phyloP scores from a whole-genome alignment of 2,797 vertebrate genomes.

The Sebastes aleutianus region DNA sequence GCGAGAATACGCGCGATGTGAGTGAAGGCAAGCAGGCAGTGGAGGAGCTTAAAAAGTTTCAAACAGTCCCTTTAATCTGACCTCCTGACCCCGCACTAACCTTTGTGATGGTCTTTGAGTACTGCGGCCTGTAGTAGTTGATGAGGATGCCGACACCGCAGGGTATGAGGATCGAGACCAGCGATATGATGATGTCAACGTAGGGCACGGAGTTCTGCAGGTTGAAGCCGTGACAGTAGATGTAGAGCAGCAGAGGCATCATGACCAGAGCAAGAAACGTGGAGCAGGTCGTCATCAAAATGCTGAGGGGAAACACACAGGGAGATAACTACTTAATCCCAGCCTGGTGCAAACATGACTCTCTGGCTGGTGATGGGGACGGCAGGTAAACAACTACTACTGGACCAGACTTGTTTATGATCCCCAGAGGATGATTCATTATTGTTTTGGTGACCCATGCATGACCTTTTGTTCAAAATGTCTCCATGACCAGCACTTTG shows the following conservation, averaged over 20 bases:
- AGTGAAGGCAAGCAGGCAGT: too few species aligned
- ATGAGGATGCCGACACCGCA: constrained; percentile 81
- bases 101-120: constrained; percentile 75
- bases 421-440: not conserved
- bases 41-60: too few species aligned
- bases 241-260: constrained; percentile 87
- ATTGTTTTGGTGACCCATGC: not conserved
- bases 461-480: not conserved
- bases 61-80: too few species aligned
- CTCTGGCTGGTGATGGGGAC: not conserved
- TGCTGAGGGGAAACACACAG: constrained; percentile 66
- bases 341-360: not conserved
- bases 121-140: constrained; percentile 81
- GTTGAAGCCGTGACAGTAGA: constrained; percentile 82
- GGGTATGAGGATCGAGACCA: constrained; percentile 80
- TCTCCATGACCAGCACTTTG: too few species aligned
- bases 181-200: constrained; percentile 69
- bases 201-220: constrained; percentile 82
- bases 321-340: not conserved
- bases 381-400: not conserved
- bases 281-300: constrained; percentile 87
- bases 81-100: constrained; percentile 54
- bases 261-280: constrained; percentile 82
- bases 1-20: too few species aligned
- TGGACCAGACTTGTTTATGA: not conserved